Evolutionary conservation across 2,888 invertebrate genomes (phyloP).

Genomic region (Eucriotettix oculatus): DNA sequence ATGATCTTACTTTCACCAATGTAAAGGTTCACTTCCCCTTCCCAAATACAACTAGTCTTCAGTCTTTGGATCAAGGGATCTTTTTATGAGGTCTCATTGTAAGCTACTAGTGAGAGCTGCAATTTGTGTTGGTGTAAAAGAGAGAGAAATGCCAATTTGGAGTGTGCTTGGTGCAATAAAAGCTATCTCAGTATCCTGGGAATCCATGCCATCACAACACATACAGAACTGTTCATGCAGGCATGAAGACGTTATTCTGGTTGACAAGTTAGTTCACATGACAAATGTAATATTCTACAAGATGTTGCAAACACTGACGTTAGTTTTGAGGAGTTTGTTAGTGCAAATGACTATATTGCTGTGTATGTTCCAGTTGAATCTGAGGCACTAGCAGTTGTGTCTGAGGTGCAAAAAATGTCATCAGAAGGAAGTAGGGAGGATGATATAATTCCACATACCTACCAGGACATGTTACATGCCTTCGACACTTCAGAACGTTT

Average conservation of each 20-base stretch:
- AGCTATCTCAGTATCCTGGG: neutral
- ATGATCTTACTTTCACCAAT: neutral
- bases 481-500: neutral
- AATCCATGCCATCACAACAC: neutral
- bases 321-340: neutral
- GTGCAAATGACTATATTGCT: neutral
- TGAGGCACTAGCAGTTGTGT: neutral
- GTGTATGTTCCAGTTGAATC: neutral
- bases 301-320: neutral
- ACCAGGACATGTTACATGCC: neutral
- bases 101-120: too few species aligned
- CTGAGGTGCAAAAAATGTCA: neutral
- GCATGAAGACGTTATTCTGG: neutral
- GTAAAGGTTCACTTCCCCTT: neutral
- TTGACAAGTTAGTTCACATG: neutral
- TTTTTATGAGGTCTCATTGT: neutral
- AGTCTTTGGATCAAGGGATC: neutral
- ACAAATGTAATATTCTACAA: neutral
- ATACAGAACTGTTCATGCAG: neutral
- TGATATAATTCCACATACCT: neutral
- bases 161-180: neutral
- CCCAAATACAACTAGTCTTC: neutral
- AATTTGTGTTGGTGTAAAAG: neutral
- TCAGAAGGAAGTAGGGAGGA: neutral
- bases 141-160: neutral